phyloP scores from a whole-genome alignment of 2,797 vertebrate genomes.

The Loris lydekkerianus region DNA sequence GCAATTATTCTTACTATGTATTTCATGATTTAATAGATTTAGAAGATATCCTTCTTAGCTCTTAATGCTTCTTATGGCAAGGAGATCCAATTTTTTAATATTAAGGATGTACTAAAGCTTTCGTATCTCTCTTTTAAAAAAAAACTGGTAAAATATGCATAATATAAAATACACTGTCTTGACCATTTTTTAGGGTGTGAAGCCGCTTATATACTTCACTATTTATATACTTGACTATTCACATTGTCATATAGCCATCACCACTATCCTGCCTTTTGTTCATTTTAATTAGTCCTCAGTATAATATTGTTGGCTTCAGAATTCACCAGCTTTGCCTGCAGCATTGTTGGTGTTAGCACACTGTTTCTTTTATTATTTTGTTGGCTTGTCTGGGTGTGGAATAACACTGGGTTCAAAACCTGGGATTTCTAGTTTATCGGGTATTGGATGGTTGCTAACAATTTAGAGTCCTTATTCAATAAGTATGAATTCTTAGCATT shows the following conservation, averaged over 20 bases:
- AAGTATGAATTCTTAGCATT: neutral
- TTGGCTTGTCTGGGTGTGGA: neutral
- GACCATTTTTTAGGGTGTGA: neutral
- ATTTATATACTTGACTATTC: too few species aligned
- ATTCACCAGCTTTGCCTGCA: neutral
- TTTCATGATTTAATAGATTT: neutral
- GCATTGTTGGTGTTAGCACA: neutral
- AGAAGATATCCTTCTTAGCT: neutral
- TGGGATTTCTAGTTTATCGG: conserved; percentile 46
- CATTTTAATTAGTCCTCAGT: neutral
- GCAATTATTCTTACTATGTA: neutral
- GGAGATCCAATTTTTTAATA: neutral
- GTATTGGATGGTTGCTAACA: neutral
- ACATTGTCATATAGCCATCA: accelerated
- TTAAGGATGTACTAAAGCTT: neutral
- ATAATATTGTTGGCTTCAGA: neutral
- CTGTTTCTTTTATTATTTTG: neutral
- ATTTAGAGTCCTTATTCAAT: neutral
- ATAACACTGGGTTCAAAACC: neutral
- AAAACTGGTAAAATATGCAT: too few species aligned
- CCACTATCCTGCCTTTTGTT: neutral
- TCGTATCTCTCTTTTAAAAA: neutral
- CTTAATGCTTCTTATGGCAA: neutral
- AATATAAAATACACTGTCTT: neutral
- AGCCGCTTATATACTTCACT: too few species aligned